These are phyloP conservation scores for Arctocebus calabarensis DNA, from an alignment of 2,797 vertebrate genomes.

Conservation along the genomic window DNA sequence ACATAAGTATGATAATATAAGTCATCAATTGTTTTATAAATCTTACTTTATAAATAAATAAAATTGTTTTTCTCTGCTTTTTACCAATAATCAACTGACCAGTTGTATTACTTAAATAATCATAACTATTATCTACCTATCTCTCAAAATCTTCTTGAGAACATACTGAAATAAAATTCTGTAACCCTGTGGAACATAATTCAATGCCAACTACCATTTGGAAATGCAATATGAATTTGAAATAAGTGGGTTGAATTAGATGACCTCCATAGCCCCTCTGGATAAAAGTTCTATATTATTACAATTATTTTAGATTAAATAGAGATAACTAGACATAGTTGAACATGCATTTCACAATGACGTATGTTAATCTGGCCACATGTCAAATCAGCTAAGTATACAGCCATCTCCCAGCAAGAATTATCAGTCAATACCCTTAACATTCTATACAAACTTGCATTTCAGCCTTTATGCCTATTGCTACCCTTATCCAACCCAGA, in stretches of 20 bases:
- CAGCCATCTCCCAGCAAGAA: background rate
- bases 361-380: background rate
- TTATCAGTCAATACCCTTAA: background rate
- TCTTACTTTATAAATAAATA: constrained; percentile 38
- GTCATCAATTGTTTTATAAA: constrained; percentile 28
- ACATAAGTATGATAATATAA: constrained; percentile 8
- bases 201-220: constrained; percentile 16
- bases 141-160: constrained; percentile 9
- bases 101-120: constrained; percentile 34
- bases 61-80: constrained; percentile 23
- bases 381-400: background rate
- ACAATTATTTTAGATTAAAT: constrained; percentile 56
- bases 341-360: background rate
- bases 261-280: background rate
- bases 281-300: constrained; percentile 40
- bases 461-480: background rate
- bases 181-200: background rate
- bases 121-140: background rate
- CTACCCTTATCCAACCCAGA: background rate
- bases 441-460: background rate
- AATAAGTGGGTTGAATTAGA: constrained; percentile 39
- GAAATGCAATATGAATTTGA: constrained; percentile 59
- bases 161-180: background rate
- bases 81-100: constrained; percentile 26
- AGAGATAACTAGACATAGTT: constrained; percentile 7